phyloP scores from a whole-genome alignment of 1,140 invertebrate genomes.

The Hermetia illucens region DNA sequence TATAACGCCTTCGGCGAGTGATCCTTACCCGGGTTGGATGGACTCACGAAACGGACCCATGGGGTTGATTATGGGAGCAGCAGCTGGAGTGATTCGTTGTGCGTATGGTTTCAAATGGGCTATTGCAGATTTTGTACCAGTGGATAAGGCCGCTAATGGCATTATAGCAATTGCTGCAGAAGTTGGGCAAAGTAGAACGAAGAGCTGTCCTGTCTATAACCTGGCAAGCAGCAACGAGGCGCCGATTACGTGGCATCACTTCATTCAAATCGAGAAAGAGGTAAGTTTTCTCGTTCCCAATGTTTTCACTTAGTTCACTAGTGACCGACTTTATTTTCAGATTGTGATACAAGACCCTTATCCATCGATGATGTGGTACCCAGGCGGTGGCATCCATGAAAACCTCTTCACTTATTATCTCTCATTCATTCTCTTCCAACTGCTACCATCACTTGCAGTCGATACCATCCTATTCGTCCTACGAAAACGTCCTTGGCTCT shows the following conservation, averaged over 20 bases:
- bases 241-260: neutral
- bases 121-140: constrained; percentile 68
- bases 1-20: neutral
- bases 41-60: neutral
- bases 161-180: constrained; percentile 34
- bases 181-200: neutral
- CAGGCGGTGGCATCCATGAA: neutral
- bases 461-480: neutral
- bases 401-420: neutral
- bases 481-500: neutral
- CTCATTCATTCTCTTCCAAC: neutral
- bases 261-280: neutral
- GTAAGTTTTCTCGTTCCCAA: neutral
- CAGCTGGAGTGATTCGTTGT: neutral
- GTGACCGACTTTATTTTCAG: neutral
- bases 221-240: neutral
- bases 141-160: constrained; percentile 61
- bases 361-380: neutral
- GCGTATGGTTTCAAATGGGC: neutral
- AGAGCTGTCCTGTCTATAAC: neutral
- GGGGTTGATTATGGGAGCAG: neutral
- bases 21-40: neutral
- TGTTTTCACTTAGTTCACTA: no score
- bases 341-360: neutral
- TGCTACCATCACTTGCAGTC: neutral